Evolutionary conservation across 2,888 invertebrate genomes (phyloP).

Genomic region (Glaucopsyche alexis): DNA sequence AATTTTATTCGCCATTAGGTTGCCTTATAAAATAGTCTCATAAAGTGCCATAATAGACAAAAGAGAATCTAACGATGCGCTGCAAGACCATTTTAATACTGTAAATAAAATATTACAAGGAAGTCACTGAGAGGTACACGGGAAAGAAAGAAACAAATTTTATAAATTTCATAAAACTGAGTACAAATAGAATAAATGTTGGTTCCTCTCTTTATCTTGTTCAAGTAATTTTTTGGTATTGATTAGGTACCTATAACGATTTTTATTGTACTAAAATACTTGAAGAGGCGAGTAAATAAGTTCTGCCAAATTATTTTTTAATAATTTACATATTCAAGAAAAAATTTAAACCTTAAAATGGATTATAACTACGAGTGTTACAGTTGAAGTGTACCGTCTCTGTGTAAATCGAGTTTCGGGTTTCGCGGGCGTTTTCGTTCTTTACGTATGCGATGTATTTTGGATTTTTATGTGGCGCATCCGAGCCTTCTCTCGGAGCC

Average conservation of each 20-base stretch:
- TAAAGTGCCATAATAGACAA: slow-evolving; percentile 66
- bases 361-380: background rate
- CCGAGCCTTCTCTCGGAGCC: slow-evolving; percentile 41
- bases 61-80: slow-evolving; percentile 61
- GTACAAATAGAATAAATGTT: too few species aligned
- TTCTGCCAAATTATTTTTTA: background rate
- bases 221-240: background rate
- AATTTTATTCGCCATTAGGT: slow-evolving; percentile 53
- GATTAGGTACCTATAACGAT: background rate
- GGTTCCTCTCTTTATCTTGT: background rate
- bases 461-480: slow-evolving; percentile 38
- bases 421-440: background rate
- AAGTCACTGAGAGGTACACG: slow-evolving; percentile 62
- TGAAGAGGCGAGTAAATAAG: too few species aligned
- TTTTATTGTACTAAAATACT: background rate
- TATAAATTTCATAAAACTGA: slow-evolving; percentile 34
- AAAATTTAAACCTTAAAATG: background rate
- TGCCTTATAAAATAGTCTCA: slow-evolving; percentile 56
- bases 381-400: background rate
- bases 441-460: slow-evolving; percentile 26
- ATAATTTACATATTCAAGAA: background rate
- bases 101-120: slow-evolving; percentile 75
- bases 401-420: slow-evolving; percentile 7
- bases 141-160: slow-evolving; percentile 52
- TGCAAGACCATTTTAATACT: slow-evolving; percentile 58